These are phyloP conservation scores for Harpagoxenus sublaevis DNA, from an alignment of 2,888 invertebrate genomes.

Conservation along the genomic window DNA sequence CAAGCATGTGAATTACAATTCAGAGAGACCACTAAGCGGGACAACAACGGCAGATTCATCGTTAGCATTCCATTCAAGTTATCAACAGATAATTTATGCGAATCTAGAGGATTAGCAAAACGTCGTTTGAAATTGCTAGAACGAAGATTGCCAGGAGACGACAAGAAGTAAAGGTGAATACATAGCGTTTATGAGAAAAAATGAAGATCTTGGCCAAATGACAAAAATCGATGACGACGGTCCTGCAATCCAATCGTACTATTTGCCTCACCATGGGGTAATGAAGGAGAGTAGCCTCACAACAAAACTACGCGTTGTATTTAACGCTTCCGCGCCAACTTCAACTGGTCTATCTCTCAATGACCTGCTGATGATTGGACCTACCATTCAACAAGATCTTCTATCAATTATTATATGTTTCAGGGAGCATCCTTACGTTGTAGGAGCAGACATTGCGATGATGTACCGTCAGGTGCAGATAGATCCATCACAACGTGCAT, in stretches of 20 bases:
- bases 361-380: background rate
- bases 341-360: background rate
- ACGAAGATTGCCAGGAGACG: background rate
- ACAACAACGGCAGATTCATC: background rate
- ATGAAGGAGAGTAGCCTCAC: background rate
- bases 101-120: background rate
- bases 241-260: background rate
- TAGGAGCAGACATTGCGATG: background rate
- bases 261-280: background rate
- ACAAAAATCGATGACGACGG: background rate
- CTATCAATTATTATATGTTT: background rate
- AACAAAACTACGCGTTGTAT: background rate
- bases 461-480: background rate
- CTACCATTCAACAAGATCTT: background rate
- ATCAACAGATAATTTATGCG: background rate
- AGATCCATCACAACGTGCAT: background rate
- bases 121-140: background rate
- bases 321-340: background rate
- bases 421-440: background rate
- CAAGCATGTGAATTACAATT: background rate
- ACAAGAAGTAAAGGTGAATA: background rate
- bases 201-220: background rate
- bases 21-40: no score
- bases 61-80: background rate
- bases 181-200: background rate